Evolutionary conservation across 2,113 vertebrate species (phyloP), one percentile per base, ranked within the genome.

Genomic region (Meles meles): DNA sequence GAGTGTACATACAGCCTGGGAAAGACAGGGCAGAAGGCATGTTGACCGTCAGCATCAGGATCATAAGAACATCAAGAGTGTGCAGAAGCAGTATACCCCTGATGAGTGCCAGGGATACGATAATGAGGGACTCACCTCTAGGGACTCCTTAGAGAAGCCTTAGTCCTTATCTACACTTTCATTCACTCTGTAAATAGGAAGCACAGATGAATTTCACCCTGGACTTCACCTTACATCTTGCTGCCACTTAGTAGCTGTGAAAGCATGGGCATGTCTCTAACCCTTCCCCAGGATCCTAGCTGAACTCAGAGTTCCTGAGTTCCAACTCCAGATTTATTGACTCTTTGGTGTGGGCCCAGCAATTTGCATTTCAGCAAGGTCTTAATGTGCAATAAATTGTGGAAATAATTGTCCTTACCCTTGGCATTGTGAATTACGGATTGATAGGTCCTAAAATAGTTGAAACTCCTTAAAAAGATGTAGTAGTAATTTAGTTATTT

Each of bases 401-500:
- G 57, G 27, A 4, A 57, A 91, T 37, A 27, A 42, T 2, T 71
- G 18, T 12, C 63, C 55, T 47, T 94, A 94, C 63, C 14, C 34
- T 81, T 91, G 37, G 21, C 47, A 65, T 77, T 93, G 57, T 49
- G 34, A 96, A 59, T 88, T 84, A 31, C 5, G 85, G 18, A 7
- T 86, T 83, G 37, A 55, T 1, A 31, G 11, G 20, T 29, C 13
- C 31, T 81, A 42, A 88, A 81, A 76, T 69, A 57, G 39, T 71
- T 80, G 67, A 90, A 42, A 85, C 85, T 91, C 63, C 14, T 77
- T 49, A 84, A 84, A 31, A 94, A 94, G 84, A 67, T 67, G 6
- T 9, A 86, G 87, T 39, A 86, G 71, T 88, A 94, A 96, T 91
- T 93, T 44, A 94, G 25, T 71, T 88, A 71, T 72, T 72, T 65